Evolutionary conservation across 2,113 vertebrate genomes (phyloP), one percentile per base, ranked within the genome.

Genomic region (Sylvia atricapilla): DNA sequence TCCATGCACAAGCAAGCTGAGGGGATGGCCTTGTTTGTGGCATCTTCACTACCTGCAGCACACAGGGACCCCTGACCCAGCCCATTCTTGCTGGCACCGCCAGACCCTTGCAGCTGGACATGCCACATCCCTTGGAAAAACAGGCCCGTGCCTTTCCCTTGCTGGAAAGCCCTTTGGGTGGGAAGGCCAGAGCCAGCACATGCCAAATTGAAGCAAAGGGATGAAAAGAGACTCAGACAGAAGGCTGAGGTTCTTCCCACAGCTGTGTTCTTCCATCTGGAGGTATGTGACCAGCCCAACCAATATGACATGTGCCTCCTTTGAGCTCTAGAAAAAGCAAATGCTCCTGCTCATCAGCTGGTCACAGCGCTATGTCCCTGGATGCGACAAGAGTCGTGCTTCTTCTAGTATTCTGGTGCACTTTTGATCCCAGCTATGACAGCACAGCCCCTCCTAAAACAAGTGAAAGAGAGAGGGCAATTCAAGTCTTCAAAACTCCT

Each of bases 1-100:
- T 47, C 43, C 16, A 0, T 2, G 35, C 7, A 10, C 33, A 6
- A 41, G 59, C 1, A 0, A 23, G 49, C 53, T 52, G 33, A 44
- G 58, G 41, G 33, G 25, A 10, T 44, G 33, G 50, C 60, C 31
- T 52, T 20, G 10, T 41, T 41, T 24, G 73, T 77, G 44, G 56
- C 50, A 46, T 7, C 24, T 56, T 55, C 13, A 55, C 69, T 77
- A 43, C 50, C 33, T 43, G 41, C 49, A 60, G 55, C 35, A 41
- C 35, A 27, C 2, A 4, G 46, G 23, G 23, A 62, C 11, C 8
- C 23, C 63, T 1, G 2, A 15, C 33, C 35, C 44, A 62, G 52
- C 47, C 47, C 3, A 0, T 8, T 1, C 28, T 55, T 22, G 16
- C 41, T 28, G 60, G 41, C 12, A 6, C 10, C 0, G 1, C 37